These are phyloP conservation scores for Meriones unguiculatus DNA, from an alignment of 2,113 vertebrate species.

Conservation along the genomic window DNA sequence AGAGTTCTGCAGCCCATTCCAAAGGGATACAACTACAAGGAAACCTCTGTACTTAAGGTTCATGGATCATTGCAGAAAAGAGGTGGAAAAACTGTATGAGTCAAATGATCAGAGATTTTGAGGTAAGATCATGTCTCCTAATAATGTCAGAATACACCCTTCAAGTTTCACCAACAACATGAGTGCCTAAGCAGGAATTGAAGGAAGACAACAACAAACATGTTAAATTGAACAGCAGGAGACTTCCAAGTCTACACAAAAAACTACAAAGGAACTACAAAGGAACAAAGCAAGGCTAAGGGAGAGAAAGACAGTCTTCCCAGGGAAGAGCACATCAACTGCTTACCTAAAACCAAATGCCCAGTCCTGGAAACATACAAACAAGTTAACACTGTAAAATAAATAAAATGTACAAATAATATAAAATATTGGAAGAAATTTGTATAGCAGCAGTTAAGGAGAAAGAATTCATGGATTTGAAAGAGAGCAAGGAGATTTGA, in stretches of 20 bases:
- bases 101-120: not conserved
- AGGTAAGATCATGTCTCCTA: not conserved
- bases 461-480: not conserved
- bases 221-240: not conserved
- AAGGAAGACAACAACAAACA: not conserved
- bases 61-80: not conserved
- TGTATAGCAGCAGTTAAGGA: not conserved
- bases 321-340: not conserved
- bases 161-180: not conserved
- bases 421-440: not conserved
- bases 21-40: not conserved
- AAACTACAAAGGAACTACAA: not conserved
- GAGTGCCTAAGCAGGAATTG: not conserved
- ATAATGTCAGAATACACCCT: not conserved
- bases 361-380: not conserved
- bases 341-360: not conserved
- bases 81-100: not conserved
- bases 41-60: not conserved
- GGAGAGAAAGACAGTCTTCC: too few relatives aligned
- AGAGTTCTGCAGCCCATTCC: too few relatives aligned
- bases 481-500: not conserved
- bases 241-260: not conserved
- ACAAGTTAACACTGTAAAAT: not conserved
- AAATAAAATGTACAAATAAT: not conserved
- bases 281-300: not conserved